Evolutionary conservation across 2,888 invertebrate genomes (phyloP), one percentile per base, ranked within the genome.

Genomic region (Oxyteleia sp.): DNA sequence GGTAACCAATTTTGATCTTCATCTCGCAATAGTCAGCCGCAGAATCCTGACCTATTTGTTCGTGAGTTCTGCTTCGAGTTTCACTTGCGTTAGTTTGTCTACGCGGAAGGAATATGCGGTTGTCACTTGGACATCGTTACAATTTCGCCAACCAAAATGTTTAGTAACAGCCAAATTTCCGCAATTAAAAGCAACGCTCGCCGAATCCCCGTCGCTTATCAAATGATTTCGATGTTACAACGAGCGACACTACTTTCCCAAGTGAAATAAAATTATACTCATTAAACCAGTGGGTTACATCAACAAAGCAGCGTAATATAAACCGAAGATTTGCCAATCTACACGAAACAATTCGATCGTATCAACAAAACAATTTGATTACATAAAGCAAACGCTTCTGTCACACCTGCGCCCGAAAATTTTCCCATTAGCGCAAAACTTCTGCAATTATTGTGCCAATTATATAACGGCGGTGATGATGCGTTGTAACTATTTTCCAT

Each of bases 311-410:
- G 8, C 57, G 75, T 59, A 66, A 66, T 35, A 61, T 68, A 66
- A 74, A 68, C 76, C 76, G 55, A 76, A 66, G 76, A 76, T 68
- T 76, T 32, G 59, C 59, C 59, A 26, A 47, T 2, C 59, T 8
- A 15, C 51, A 13, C 59, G 51, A 76, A 76, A 68, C 68, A 76
- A 76, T 76, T 57, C 59, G 55, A 7, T 49, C 15, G 15, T 23
- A 16, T 32, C 76, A 68, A 51, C 68, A 68, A 76, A 76, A 76
- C 76, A 59, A 43, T 76, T 76, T 51, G 49, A 68, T 78, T 69
- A 16, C 61, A 32, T 35, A 51, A 61, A 68, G 76, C 61, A 78
- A 78, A 78, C 47, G 61, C 51, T 18, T 29, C 8, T 13, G 61
- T 53, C 68, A 61, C 76, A 78, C 61, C 68, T 78, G 76, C n/a